Conservation (phyloP, 2,888 invertebrate species). For the Carcina quercana region DNA sequence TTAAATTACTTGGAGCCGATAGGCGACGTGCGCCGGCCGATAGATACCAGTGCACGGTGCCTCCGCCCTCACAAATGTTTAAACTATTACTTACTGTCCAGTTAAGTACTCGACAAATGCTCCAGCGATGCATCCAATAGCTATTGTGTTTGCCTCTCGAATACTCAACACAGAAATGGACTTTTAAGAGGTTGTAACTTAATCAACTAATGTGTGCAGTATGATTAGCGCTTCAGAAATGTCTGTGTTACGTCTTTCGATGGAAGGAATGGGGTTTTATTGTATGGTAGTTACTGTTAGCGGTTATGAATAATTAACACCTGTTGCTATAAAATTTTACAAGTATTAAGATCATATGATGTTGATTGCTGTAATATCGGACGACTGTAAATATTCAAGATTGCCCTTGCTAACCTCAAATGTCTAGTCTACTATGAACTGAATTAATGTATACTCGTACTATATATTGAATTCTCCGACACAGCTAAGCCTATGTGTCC, state of each 20-base stretch:
- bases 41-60: constrained; percentile 35
- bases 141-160: constrained; percentile 43
- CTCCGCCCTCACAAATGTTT: constrained; percentile 49
- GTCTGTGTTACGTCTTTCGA: constrained; percentile 2
- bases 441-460: constrained; percentile 34
- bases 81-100: constrained; percentile 54
- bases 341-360: constrained; percentile 12
- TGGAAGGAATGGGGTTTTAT: constrained; percentile 8
- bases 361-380: constrained; percentile 31
- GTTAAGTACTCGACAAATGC: constrained; percentile 38
- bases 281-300: constrained; percentile 2
- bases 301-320: constrained; percentile 5
- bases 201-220: constrained; percentile 47
- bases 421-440: constrained; percentile 42
- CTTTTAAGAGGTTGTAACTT: constrained; percentile 49
- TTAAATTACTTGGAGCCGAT: constrained; percentile 56
- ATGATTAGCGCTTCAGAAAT: constrained; percentile 39
- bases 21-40: constrained; percentile 38
- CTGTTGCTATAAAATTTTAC: too few relatives aligned
- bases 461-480: constrained; percentile 29
- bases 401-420: constrained; percentile 39
- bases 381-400: constrained; percentile 28
- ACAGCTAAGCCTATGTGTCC: constrained; percentile 24
- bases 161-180: constrained; percentile 40
- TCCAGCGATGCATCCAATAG: constrained; percentile 36